These are phyloP conservation scores for Rhopalosiphum padi DNA, from an alignment of 1,140 invertebrate genomes.

Conservation along the genomic window DNA sequence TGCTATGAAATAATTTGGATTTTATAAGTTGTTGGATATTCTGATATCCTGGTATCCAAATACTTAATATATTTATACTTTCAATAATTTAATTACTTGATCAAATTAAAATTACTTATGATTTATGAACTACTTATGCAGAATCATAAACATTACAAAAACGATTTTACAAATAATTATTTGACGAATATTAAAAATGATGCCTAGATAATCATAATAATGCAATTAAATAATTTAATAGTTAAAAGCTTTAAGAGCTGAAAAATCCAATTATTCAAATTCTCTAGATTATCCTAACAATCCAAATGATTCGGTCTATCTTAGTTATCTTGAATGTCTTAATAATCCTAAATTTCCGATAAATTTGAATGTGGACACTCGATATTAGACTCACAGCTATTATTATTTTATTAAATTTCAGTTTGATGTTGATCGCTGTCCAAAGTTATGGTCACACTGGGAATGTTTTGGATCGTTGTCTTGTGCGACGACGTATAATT, in stretches of 20 bases:
- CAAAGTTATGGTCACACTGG: conserved; percentile 26
- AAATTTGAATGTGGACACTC: neutral
- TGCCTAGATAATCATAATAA: neutral
- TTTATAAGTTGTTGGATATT: neutral
- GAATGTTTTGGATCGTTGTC: neutral
- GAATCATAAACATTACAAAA: neutral
- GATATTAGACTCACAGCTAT: neutral
- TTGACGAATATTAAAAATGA: neutral
- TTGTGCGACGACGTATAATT: too few species aligned
- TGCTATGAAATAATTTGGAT: neutral
- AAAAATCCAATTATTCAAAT: neutral
- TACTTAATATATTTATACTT: too few species aligned
- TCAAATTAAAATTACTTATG: too few species aligned
- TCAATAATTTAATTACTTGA: too few species aligned
- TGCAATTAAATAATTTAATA: neutral
- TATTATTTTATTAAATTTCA: neutral
- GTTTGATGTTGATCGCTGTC: conserved; percentile 17
- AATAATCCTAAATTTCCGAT: neutral
- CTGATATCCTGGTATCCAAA: neutral
- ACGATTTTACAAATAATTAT: neutral
- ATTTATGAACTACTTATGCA: too few species aligned
- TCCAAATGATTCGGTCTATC: neutral
- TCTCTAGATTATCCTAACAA: neutral
- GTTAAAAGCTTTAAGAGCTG: neutral
- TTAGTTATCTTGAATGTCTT: neutral